Base-by-base conservation (phyloP, 2,888 invertebrate genomes). In the Idaea aversata region DNA sequence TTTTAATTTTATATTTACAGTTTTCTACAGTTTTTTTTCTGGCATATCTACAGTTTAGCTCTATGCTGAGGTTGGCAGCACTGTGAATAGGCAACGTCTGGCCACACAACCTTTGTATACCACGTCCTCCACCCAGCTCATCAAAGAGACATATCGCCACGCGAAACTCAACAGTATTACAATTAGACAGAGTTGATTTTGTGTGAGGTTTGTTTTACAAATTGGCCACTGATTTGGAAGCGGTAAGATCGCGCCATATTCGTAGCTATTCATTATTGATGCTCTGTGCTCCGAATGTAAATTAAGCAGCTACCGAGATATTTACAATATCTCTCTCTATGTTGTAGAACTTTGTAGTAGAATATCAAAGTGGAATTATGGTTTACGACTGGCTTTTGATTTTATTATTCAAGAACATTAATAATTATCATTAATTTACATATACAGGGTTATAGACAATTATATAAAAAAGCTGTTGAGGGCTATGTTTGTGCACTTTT, bases 41-140 rank as follows among this genome's bases (percentile, higher is more conserved):
- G n/a, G n/a, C n/a, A n/a, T n/a, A n/a, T n/a, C n/a, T n/a, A n/a
- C n/a, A n/a, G n/a, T n/a, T n/a, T n/a, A n/a, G n/a, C n/a, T n/a
- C n/a, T n/a, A n/a, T n/a, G n/a, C n/a, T n/a, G n/a, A n/a, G n/a
- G n/a, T n/a, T n/a, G n/a, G n/a, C n/a, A n/a, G n/a, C n/a, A n/a
- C n/a, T n/a, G n/a, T n/a, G 25, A 67, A 70, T 66, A 66, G 63
- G 64, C 69, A 62, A 64, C 70, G 63, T 66, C 67, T 70, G 67
- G 70, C 66, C 67, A 70, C 66, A 70, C 64, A 70, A 70, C 67
- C 67, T 67, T 70, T 70, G 67, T 67, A 66, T 3, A 25, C 67
- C 57, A 36, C 59, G 63, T 62, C 59, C 57, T 67, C 64, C 38
- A 64, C 64, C 6, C 47, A 59, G 25, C 34, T 64, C 65, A 67